phyloP scores from a whole-genome alignment of 2,113 vertebrate genomes.

The Bubo bubo region DNA sequence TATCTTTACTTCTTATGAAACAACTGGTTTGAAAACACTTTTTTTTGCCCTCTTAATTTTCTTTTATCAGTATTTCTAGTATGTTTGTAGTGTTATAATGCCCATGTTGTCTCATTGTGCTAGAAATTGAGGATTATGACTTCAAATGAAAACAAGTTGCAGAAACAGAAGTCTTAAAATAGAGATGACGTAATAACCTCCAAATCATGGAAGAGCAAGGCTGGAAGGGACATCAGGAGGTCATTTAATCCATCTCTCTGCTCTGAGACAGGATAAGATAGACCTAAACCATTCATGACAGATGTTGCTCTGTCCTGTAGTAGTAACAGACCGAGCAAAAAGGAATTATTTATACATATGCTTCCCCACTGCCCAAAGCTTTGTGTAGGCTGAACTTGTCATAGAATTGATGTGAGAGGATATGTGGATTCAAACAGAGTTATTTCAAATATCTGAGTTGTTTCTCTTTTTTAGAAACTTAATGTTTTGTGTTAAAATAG shows the following conservation, averaged over 20 bases:
- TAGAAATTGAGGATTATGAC: neutral
- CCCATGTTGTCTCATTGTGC: neutral
- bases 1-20: neutral
- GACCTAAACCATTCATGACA: neutral
- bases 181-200: neutral
- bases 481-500: neutral
- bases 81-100: neutral
- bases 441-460: neutral
- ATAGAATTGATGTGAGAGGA: neutral
- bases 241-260: neutral
- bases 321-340: neutral
- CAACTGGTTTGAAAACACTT: neutral
- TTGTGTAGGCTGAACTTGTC: neutral
- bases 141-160: conserved; percentile 1
- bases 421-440: neutral
- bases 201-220: neutral
- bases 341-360: neutral
- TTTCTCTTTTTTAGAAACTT: neutral
- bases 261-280: neutral
- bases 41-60: neutral
- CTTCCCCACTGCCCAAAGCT: neutral
- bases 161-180: neutral
- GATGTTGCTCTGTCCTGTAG: neutral
- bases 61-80: neutral
- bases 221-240: conserved; percentile 1